Conservation (phyloP, 2,888 invertebrate genomes). For the Melieria crassipennis region DNA sequence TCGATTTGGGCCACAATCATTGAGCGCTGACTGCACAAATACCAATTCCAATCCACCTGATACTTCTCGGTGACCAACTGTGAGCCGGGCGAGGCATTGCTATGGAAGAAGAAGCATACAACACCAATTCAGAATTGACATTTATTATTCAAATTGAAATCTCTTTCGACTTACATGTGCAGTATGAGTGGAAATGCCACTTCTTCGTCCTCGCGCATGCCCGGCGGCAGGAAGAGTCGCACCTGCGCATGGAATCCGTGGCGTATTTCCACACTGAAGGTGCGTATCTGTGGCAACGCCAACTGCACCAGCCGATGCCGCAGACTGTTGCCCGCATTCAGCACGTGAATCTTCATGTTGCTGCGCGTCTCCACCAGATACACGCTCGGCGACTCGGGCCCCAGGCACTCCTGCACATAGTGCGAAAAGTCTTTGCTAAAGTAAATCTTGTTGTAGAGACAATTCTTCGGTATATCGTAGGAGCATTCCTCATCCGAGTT, state of each 20-base stretch:
- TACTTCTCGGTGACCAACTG: constrained; percentile 86
- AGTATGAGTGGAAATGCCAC: constrained; percentile 83
- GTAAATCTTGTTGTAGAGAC: constrained; percentile 74
- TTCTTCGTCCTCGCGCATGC: constrained; percentile 84
- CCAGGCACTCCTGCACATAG: constrained; percentile 81
- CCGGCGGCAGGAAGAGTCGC: constrained; percentile 82
- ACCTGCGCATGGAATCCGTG: constrained; percentile 79
- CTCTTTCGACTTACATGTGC: constrained; percentile 76
- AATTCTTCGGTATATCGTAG: constrained; percentile 68
- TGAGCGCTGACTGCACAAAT: constrained; percentile 81
- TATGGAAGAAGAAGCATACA: constrained; percentile 53
- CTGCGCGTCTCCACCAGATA: constrained; percentile 72
- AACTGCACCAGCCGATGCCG: constrained; percentile 72
- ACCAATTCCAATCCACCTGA: constrained; percentile 84
- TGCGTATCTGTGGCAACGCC: constrained; percentile 80
- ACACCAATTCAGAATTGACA: neutral
- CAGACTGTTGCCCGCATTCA: constrained; percentile 77
- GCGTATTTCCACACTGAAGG: constrained; percentile 74
- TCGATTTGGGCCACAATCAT: constrained; percentile 90
- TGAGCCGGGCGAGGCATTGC: constrained; percentile 83
- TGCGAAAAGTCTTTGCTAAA: constrained; percentile 74
- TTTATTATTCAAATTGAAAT: neutral
- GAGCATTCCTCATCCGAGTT: constrained; percentile 50
- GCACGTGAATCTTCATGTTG: constrained; percentile 71
- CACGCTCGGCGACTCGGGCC: constrained; percentile 76